Evolutionary conservation across 1,140 invertebrate species (phyloP).

Genomic region (Panulirus ornatus): DNA sequence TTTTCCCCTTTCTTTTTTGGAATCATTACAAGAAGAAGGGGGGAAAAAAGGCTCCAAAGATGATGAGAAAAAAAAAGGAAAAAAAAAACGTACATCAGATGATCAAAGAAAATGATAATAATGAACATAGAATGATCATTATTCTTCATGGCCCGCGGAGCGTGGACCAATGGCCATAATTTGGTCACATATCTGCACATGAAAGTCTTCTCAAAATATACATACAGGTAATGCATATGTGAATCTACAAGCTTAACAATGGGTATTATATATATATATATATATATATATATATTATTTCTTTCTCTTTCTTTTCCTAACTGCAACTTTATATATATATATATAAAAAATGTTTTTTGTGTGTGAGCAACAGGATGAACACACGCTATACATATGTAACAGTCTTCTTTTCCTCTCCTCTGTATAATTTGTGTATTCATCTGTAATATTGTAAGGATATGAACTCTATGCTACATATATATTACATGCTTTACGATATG

Average conservation of each 20-base stretch:
- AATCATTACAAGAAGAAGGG: no score
- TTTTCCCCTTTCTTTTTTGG: no score
- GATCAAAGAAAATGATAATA: not conserved
- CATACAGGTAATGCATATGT: constrained; percentile 25
- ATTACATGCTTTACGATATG: constrained; percentile 44
- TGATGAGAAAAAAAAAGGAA: not conserved
- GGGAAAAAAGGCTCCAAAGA: no score
- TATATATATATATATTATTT: no score
- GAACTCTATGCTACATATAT: constrained; percentile 33
- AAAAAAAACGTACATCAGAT: constrained; percentile 22
- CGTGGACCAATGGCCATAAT: not conserved
- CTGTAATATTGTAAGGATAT: constrained; percentile 42
- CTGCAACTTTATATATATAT: no score
- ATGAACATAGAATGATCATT: constrained; percentile 10
- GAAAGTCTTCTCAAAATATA: constrained; percentile 25
- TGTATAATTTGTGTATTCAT: constrained; percentile 43
- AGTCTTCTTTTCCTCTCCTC: not conserved
- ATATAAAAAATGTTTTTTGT: not conserved
- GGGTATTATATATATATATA: no score
- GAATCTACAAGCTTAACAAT: constrained; percentile 49
- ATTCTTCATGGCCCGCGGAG: not conserved
- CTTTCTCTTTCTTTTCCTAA: not conserved
- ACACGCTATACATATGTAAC: constrained; percentile 26
- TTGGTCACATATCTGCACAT: constrained; percentile 4
- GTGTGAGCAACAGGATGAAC: constrained; percentile 39